Conservation (phyloP, 2,113 vertebrate genomes). For the Cyanistes caeruleus region DNA sequence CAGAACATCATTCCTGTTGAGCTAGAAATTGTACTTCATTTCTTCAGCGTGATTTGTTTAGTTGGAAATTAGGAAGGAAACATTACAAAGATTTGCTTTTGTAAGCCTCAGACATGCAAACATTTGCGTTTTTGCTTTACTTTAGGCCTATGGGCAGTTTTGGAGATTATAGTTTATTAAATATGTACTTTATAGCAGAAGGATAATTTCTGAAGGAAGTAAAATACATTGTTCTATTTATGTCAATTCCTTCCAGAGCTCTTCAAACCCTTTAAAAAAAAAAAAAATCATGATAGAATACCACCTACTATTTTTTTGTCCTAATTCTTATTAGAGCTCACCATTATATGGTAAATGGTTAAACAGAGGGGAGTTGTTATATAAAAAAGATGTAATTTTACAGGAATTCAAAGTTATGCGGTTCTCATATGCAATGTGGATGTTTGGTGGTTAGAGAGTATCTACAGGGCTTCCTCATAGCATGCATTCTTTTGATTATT, state of each 20-base stretch:
- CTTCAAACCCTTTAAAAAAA: neutral
- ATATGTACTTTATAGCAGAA: neutral
- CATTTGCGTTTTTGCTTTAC: neutral
- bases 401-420: neutral
- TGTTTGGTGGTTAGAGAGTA: neutral
- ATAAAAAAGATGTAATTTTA: constrained; percentile 18
- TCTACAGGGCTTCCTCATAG: constrained; percentile 54
- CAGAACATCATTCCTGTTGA: neutral
- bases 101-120: neutral
- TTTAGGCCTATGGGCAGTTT: neutral
- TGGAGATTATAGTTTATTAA: neutral
- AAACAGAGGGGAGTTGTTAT: neutral
- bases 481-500: constrained; percentile 52
- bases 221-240: neutral
- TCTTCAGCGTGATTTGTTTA: neutral
- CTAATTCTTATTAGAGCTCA: neutral
- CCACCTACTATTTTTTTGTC: neutral
- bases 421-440: neutral
- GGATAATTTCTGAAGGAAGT: neutral
- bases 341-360: neutral
- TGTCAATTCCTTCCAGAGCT: neutral
- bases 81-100: neutral
- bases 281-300: neutral
- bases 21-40: neutral
- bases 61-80: neutral